Evolutionary conservation across 2,888 invertebrate genomes (phyloP).

Genomic region (Scaptomyza reducta): DNA sequence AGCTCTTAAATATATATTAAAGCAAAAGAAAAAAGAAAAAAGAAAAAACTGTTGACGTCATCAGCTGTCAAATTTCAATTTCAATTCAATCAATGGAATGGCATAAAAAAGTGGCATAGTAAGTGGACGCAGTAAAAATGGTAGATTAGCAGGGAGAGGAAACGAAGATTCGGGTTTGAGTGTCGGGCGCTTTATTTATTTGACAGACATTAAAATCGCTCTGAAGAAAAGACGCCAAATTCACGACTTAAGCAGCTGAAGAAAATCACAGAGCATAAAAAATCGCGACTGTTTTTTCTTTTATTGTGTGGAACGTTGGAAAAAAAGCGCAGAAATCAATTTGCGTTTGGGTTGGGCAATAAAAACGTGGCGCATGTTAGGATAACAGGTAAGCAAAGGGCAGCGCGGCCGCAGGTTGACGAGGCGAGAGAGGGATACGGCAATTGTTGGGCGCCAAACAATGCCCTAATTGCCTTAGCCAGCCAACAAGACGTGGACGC

Average conservation of each 20-base stretch:
- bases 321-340: conserved; percentile 70
- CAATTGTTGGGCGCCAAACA: conserved; percentile 57
- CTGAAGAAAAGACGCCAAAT: conserved; percentile 29
- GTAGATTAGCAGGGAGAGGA: conserved; percentile 11
- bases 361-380: conserved; percentile 64
- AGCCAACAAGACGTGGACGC: conserved; percentile 27
- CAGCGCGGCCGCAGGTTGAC: background rate
- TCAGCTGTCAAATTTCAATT: conserved; percentile 62
- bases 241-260: conserved; percentile 64
- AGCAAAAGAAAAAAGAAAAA: conserved; percentile 5
- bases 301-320: conserved; percentile 33
- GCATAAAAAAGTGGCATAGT: conserved; percentile 57
- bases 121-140: conserved; percentile 55
- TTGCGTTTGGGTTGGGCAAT: conserved; percentile 69
- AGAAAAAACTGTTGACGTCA: conserved; percentile 48
- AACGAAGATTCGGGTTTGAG: background rate
- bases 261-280: conserved; percentile 46
- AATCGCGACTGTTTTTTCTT: conserved; percentile 30
- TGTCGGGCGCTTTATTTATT: conserved; percentile 17
- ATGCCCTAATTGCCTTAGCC: conserved; percentile 70
- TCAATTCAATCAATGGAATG: conserved; percentile 63
- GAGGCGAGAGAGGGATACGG: conserved; percentile 20
- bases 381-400: conserved; percentile 47
- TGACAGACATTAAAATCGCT: conserved; percentile 41
- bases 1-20: conserved; percentile 39